Evolutionary conservation across 1,140 invertebrate species (phyloP).

Genomic region (Adoxophyes honmai): DNA sequence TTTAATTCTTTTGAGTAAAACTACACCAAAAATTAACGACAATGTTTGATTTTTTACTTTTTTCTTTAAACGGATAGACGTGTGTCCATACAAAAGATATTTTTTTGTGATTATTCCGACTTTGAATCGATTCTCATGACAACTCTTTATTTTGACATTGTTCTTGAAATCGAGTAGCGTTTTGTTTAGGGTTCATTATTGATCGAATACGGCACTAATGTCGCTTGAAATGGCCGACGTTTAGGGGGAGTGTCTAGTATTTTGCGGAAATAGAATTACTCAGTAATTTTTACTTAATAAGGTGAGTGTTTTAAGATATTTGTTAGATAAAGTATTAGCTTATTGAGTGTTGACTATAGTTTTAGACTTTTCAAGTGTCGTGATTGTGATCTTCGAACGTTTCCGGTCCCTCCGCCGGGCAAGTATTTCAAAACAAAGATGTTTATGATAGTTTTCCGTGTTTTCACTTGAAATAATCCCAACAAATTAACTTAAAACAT

Average conservation of each 20-base stretch:
- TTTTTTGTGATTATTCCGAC: too few relatives aligned
- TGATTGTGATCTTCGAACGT: constrained; percentile 25
- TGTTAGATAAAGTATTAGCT: not conserved
- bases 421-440: constrained; percentile 71
- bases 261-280: constrained; percentile 55
- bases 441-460: constrained; percentile 34
- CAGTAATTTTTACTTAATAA: constrained; percentile 53
- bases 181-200: constrained; percentile 43
- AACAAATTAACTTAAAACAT: not conserved
- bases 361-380: not conserved
- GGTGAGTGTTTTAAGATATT: constrained; percentile 38
- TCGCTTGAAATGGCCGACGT: constrained; percentile 75
- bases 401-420: constrained; percentile 60
- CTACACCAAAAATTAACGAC: too few relatives aligned
- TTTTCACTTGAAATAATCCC: not conserved
- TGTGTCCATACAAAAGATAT: too few relatives aligned
- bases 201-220: constrained; percentile 60
- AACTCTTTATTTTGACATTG: constrained; percentile 14
- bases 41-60: too few relatives aligned
- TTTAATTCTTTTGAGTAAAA: too few relatives aligned
- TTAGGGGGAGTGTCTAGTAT: constrained; percentile 74
- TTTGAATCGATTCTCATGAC: not conserved
- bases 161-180: constrained; percentile 22
- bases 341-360: not conserved
- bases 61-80: too few relatives aligned